Evolutionary conservation across 2,113 vertebrate species (phyloP).

Genomic region (Barbus barbus): DNA sequence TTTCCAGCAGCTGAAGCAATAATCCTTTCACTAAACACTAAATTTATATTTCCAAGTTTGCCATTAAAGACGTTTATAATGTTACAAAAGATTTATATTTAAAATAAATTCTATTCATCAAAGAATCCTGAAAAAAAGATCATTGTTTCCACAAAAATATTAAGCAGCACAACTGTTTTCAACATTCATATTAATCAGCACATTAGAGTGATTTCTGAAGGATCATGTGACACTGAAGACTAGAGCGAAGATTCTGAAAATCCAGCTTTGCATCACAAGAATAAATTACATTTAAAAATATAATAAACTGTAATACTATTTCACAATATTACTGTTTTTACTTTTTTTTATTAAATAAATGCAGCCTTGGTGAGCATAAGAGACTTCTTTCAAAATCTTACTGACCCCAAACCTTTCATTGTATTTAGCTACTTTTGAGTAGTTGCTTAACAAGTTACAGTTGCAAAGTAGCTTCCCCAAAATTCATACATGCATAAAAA

Average conservation of each 20-base stretch:
- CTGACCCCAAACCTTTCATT: not conserved
- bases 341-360: not conserved
- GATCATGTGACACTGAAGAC: not conserved
- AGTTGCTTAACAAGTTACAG: not conserved
- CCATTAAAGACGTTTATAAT: not conserved
- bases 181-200: not conserved
- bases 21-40: too few species aligned
- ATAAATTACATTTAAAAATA: not conserved
- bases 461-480: not conserved
- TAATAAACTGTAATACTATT: not conserved
- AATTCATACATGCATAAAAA: not conserved
- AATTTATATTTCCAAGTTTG: too few species aligned
- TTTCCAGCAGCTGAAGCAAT: too few species aligned
- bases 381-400: not conserved
- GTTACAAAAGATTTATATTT: too few species aligned
- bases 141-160: not conserved
- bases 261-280: not conserved
- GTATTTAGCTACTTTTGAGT: not conserved
- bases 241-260: not conserved
- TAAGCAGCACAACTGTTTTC: not conserved
- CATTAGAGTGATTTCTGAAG: too few species aligned
- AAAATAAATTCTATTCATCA: too few species aligned
- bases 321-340: not conserved
- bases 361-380: not conserved
- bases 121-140: not conserved